phyloP scores from a whole-genome alignment of 2,888 invertebrate genomes.

The Pseudococcus longispinus region DNA sequence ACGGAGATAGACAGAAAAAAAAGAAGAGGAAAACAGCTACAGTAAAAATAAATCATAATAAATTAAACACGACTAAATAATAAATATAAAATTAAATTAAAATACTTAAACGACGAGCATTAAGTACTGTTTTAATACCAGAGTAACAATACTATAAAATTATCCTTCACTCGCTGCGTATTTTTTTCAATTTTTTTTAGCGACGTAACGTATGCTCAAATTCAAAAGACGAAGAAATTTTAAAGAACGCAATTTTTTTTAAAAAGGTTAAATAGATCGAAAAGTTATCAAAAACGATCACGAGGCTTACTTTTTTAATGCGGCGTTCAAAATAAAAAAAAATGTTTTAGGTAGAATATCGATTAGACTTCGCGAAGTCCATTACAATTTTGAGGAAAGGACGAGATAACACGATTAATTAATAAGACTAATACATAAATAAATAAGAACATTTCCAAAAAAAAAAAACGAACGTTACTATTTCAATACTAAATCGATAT shows the following conservation, averaged over 20 bases:
- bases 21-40: not conserved
- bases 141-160: not conserved
- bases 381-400: not conserved
- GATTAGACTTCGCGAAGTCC: not conserved
- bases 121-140: not conserved
- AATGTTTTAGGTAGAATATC: not conserved
- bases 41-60: not conserved
- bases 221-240: not conserved
- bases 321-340: not conserved
- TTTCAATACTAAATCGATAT: not conserved
- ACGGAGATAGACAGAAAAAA: not conserved
- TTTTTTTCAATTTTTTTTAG: not conserved
- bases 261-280: not conserved
- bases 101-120: constrained; percentile 26
- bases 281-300: not conserved
- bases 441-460: not conserved
- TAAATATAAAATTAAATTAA: constrained; percentile 25
- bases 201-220: constrained; percentile 8
- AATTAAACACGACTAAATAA: not conserved
- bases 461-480: not conserved
- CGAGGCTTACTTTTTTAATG: not conserved
- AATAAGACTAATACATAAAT: not conserved
- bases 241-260: not conserved
- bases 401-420: not conserved
- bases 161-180: not conserved